phyloP scores from a whole-genome alignment of 2,113 vertebrate genomes.

The Corythornis vintsioides region DNA sequence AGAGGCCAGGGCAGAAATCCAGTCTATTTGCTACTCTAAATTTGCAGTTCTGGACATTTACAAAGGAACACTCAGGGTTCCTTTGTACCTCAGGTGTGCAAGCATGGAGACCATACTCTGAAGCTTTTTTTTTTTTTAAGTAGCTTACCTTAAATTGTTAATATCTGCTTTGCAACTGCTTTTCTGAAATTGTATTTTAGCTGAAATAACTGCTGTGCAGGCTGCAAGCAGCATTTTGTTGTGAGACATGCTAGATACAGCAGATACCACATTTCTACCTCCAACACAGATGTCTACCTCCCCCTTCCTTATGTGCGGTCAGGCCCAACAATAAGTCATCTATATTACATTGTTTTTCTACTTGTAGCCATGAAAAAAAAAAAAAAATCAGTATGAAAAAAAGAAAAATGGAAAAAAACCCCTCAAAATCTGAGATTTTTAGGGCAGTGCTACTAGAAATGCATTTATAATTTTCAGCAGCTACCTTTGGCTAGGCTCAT shows the following conservation, averaged over 20 bases:
- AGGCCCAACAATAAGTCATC: background rate
- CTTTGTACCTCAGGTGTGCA: background rate
- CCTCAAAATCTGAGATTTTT: background rate
- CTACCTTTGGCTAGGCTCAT: background rate
- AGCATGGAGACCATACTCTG: background rate
- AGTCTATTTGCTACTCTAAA: background rate
- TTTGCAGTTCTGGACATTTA: background rate
- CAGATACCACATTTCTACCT: background rate
- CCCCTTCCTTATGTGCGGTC: background rate
- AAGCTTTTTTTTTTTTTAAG: background rate
- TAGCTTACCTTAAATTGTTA: background rate
- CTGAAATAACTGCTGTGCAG: background rate
- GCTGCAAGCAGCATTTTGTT: background rate
- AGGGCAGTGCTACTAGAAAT: background rate
- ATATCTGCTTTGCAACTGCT: background rate
- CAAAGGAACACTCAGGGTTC: background rate
- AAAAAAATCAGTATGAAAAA: background rate
- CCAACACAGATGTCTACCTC: background rate
- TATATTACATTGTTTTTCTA: conserved; percentile 20
- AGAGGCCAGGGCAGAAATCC: background rate
- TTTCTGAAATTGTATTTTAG: background rate
- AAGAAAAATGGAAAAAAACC: background rate
- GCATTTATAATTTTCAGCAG: background rate
- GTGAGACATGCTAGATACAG: background rate
- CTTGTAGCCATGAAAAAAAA: background rate